Evolutionary conservation across 2,888 invertebrate species (phyloP).

Genomic region (Allacma fusca): DNA sequence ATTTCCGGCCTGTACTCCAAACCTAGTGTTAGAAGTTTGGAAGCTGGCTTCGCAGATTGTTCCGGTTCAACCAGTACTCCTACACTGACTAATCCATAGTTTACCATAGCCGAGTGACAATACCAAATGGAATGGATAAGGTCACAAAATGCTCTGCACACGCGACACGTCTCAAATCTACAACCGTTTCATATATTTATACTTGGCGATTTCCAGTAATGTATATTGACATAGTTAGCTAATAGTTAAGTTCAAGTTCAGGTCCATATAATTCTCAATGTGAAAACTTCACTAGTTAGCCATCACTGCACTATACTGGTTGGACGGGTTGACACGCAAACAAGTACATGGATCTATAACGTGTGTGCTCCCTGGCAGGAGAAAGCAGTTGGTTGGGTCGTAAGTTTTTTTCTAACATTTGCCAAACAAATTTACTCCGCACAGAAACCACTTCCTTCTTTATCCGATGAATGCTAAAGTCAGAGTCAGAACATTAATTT

Average conservation of each 20-base stretch:
- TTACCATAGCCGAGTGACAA: conserved; percentile 46
- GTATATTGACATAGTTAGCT: too few species aligned
- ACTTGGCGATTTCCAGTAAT: background rate
- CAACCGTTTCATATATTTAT: background rate
- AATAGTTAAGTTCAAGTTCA: background rate
- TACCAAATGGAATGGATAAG: background rate
- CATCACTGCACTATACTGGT: too few species aligned
- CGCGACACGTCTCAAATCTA: background rate
- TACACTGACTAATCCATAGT: conserved; percentile 45
- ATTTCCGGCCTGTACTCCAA: conserved; percentile 33
- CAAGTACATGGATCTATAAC: too few species aligned
- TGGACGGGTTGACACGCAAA: too few species aligned
- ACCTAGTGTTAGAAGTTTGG: conserved; percentile 12
- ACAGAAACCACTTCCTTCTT: too few species aligned
- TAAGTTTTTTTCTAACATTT: too few species aligned
- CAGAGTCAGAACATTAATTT: too few species aligned
- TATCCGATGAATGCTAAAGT: too few species aligned
- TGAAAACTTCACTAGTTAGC: background rate
- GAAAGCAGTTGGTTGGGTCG: too few species aligned
- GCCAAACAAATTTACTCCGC: too few species aligned
- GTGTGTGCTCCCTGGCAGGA: too few species aligned
- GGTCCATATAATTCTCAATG: background rate
- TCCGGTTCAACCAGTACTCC: conserved; percentile 45
- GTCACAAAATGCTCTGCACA: background rate
- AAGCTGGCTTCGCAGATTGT: background rate